A percentile compares a stretch with the other conserved stretches of the same genome.
These are phyloP conservation scores for Sturnus vulgaris DNA, from an alignment of 2,113 vertebrate species.

Conservation along the genomic window DNA sequence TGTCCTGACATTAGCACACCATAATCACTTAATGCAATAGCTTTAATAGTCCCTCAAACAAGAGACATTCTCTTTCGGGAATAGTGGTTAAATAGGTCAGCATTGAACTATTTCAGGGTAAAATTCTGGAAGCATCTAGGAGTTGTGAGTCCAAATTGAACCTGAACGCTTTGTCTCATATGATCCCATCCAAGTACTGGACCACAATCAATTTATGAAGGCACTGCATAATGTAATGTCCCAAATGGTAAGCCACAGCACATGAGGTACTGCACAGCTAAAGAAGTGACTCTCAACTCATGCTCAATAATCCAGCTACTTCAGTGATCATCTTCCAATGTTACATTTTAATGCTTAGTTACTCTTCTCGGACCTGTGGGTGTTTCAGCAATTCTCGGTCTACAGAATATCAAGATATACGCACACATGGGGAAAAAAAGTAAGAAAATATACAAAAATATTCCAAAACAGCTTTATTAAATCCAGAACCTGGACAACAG, in stretches of 20 bases:
- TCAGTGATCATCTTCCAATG: background rate
- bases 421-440: fast-evolving
- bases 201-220: background rate
- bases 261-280: background rate
- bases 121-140: background rate
- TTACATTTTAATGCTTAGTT: background rate
- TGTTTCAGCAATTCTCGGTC: background rate
- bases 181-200: background rate
- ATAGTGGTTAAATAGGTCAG: background rate
- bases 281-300: background rate
- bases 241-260: fast-evolving
- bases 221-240: background rate
- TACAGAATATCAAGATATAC: background rate
- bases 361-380: background rate
- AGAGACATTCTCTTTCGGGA: background rate
- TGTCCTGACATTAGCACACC: background rate
- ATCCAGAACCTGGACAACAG: background rate
- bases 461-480: background rate
- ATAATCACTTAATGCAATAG: background rate
- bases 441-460: background rate
- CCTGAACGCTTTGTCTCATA: background rate
- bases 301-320: background rate
- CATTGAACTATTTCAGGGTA: background rate
- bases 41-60: background rate
- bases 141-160: background rate